Conservation (phyloP, 2,113 vertebrate species). For the Cranoglanis bouderius region DNA sequence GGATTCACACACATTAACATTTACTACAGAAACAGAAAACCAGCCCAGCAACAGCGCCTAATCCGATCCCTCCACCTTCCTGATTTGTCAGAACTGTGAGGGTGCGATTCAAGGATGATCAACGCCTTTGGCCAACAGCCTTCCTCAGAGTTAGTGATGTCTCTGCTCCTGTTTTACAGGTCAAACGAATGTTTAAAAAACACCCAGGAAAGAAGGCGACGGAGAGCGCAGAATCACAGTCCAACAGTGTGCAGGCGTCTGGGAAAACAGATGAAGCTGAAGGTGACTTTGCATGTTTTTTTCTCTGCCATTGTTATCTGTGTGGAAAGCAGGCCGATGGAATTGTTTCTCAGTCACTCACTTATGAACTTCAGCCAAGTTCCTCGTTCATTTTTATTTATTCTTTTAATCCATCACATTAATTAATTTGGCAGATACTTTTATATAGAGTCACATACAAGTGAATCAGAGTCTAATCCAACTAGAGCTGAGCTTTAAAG, state of each 20-base stretch:
- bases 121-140: neutral
- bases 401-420: neutral
- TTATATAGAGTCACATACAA: neutral
- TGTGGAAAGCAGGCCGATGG: neutral
- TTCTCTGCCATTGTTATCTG: neutral
- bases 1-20: neutral
- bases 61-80: neutral
- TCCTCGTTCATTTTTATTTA: neutral
- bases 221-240: conserved; percentile 76
- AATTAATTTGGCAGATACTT: neutral
- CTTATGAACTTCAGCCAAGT: neutral
- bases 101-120: neutral
- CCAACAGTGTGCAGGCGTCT: conserved; percentile 59
- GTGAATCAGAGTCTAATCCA: neutral
- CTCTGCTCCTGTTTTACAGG: conserved; percentile 56
- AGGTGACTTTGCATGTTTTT: conserved; percentile 13
- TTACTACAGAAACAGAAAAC: neutral
- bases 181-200: conserved; percentile 91
- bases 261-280: conserved; percentile 65
- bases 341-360: neutral
- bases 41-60: neutral
- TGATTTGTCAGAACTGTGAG: neutral
- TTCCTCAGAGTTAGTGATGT: neutral
- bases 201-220: conserved; percentile 85
- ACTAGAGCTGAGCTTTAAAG: neutral